Percentiles rank a stretch among this genome's conserved stretches.
phyloP scores from a whole-genome alignment of 2,888 invertebrate species.

The Limnephilus rhombicus region DNA sequence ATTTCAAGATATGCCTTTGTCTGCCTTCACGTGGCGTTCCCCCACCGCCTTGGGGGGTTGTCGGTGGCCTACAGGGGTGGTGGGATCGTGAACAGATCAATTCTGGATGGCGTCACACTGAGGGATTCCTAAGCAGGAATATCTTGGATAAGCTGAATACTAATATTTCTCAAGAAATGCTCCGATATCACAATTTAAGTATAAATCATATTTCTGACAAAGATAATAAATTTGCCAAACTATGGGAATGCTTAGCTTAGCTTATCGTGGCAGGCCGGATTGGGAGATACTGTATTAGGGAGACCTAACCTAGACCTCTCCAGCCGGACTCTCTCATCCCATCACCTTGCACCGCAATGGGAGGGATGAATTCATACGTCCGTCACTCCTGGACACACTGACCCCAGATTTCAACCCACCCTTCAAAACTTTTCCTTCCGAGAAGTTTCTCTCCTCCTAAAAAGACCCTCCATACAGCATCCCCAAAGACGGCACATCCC shows the following conservation, averaged over 20 bases:
- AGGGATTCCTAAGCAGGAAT: conserved; percentile 3
- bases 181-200: not conserved
- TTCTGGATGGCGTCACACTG: conserved; percentile 24
- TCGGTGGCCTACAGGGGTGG: not conserved
- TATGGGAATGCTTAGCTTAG: not conserved
- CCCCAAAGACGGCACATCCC: too few species aligned
- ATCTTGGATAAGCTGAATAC: not conserved
- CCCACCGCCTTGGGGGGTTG: not conserved
- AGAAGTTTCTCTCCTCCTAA: too few species aligned
- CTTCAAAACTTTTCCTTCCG: too few species aligned
- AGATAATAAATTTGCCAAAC: not conserved
- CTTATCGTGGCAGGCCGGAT: too few species aligned
- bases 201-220: not conserved
- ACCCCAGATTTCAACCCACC: too few species aligned
- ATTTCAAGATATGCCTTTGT: conserved; percentile 6
- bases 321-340: too few species aligned
- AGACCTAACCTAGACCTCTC: too few species aligned
- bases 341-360: too few species aligned
- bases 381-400: too few species aligned
- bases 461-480: too few species aligned
- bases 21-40: not conserved
- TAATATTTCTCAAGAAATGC: not conserved
- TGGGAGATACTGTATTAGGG: too few species aligned
- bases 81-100: not conserved
- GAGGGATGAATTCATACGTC: too few species aligned